Base-by-base conservation (phyloP, 2,797 vertebrate species). In the Thamnophis elegans region DNA sequence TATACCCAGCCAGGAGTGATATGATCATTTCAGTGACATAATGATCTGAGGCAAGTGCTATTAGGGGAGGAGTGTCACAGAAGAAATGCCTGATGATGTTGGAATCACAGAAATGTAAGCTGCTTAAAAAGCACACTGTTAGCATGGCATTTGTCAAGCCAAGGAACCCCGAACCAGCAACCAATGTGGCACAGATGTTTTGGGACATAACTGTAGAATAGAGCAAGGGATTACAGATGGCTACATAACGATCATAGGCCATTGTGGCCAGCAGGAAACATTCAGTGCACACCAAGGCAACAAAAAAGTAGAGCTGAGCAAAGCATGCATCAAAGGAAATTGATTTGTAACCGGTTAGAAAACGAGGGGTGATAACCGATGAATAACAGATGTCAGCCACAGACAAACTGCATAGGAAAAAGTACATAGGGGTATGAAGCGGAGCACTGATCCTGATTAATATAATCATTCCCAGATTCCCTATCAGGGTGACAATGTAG, bases 241-340 rank as follows among this genome's bases (percentile, higher is more conserved):
- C 95, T n/a, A 93, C 0, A 0, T 94, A 94, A 16, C 51, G 59
- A 58, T 96, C 95, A 0, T 95, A 96, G 0, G 95, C 97, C 96
- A 96, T 96, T 28, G 94, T 14, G 0, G 94, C 90, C 94, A 97
- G 87, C 3, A 97, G 91, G 26, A 94, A 95, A 87, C 96, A 96
- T 7, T 95, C 94, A 0, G 93, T 92, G 88, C 95, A 92, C 59
- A 95, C 94, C 53, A 94, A 94, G 8, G 90, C 91, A 0, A 88
- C 94, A 0, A 96, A 96, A 55, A 95, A 91, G 78, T 95, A 97
- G 22, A 95, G 90, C 11, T 96, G 97, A 0, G 11, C 0, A 28
- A 95, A 92, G 32, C 96, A 96, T 0, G 85, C 93, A 0, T 90
- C 0, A 59, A 95, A 95, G 56, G 94, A 94, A 91, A 95, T 94